A percentile compares a stretch with the other conserved stretches of the same genome.
Evolutionary conservation across 2,888 invertebrate genomes (phyloP).

Genomic region (Galeopsomyia nigrocyanea): DNA sequence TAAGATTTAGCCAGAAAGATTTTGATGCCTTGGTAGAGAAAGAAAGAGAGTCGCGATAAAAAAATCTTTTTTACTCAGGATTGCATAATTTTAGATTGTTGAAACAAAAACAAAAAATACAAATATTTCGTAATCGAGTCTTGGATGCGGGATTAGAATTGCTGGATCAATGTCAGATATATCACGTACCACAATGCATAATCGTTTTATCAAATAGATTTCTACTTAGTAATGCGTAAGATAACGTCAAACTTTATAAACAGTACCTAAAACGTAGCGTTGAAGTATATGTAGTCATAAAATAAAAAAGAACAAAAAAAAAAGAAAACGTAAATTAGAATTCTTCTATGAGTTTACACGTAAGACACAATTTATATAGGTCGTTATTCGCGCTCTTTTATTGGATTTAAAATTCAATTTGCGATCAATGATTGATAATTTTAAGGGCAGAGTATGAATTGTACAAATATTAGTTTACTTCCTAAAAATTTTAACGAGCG

Average conservation of each 20-base stretch:
- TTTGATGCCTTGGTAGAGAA: conserved; percentile 42
- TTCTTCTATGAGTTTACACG: conserved; percentile 32
- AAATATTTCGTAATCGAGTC: conserved; percentile 34
- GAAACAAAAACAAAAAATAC: conserved; percentile 1
- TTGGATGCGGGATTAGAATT: conserved; percentile 44
- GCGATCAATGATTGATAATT: too few species aligned
- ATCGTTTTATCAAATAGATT: conserved; percentile 44
- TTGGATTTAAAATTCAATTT: neutral
- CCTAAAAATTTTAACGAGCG: conserved; percentile 13
- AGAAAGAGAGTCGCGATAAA: too few species aligned
- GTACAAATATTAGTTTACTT: conserved; percentile 40
- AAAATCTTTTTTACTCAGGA: conserved; percentile 7
- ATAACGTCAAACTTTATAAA: conserved; percentile 32
- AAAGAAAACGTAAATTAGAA: conserved; percentile 26
- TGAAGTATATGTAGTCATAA: neutral
- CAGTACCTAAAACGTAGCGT: conserved; percentile 13
- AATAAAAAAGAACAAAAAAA: conserved; percentile 22
- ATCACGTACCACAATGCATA: conserved; percentile 41
- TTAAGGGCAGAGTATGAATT: conserved; percentile 16
- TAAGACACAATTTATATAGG: conserved; percentile 13
- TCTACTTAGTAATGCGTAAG: conserved; percentile 43
- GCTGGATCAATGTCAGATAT: conserved; percentile 48
- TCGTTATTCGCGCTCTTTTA: conserved; percentile 30
- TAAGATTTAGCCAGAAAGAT: conserved; percentile 27
- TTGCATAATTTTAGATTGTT: conserved; percentile 28